These are phyloP conservation scores for Progne subis DNA, from an alignment of 2,113 vertebrate genomes.

Conservation along the genomic window DNA sequence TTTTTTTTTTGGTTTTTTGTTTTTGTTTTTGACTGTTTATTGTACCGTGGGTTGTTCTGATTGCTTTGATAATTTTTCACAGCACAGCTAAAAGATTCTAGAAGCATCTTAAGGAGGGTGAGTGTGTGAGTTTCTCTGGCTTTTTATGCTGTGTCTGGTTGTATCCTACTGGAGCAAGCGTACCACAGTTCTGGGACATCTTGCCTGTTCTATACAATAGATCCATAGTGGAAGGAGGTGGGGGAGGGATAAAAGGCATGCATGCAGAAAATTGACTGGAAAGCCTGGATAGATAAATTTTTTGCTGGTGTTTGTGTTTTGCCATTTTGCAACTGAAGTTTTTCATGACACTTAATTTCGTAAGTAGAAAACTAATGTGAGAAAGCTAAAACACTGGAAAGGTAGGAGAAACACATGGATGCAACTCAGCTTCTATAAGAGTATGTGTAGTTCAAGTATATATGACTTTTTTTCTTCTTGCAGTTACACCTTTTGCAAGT, in stretches of 20 bases:
- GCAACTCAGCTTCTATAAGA: neutral
- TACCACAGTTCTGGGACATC: neutral
- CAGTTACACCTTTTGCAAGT: neutral
- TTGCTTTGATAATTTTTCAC: neutral
- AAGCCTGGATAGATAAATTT: neutral
- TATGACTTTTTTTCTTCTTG: neutral
- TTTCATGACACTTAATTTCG: neutral
- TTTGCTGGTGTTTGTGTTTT: neutral
- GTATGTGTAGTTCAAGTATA: neutral
- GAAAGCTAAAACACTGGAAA: neutral
- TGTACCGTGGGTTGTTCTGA: neutral
- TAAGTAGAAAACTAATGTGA: neutral
- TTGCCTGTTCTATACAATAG: neutral
- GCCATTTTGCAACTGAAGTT: neutral
- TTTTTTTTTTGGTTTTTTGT: too few species aligned
- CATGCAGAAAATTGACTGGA: neutral
- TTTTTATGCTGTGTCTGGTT: neutral
- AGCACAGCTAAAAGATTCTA: neutral
- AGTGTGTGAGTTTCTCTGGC: rapidly evolving
- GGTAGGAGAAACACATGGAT: neutral
- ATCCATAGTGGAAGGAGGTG: neutral
- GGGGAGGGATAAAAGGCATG: neutral
- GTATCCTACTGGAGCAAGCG: neutral
- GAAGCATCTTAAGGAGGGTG: neutral
- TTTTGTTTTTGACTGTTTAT: neutral